phyloP scores from a whole-genome alignment of 2,797 vertebrate genomes.

The Arctocebus calabarensis region DNA sequence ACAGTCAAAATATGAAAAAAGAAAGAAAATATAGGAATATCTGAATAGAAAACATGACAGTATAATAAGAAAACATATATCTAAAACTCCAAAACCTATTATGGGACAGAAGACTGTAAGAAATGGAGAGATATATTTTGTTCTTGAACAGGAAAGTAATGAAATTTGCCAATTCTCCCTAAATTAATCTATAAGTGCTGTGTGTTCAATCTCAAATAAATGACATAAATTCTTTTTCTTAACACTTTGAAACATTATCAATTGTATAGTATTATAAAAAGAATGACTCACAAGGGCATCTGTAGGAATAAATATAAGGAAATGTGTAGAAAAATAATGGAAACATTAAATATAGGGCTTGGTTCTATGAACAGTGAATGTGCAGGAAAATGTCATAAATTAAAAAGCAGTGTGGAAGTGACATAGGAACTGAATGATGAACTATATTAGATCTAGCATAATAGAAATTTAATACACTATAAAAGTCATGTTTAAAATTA shows the following conservation, averaged over 20 bases:
- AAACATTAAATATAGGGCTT: not conserved
- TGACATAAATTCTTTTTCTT: not conserved
- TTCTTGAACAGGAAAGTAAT: not conserved
- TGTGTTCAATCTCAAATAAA: not conserved
- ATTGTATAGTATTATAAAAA: not conserved
- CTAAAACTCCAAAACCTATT: not conserved
- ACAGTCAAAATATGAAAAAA: not conserved
- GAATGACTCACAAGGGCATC: not conserved
- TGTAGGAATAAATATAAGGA: not conserved
- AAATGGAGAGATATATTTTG: not conserved
- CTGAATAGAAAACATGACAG: not conserved
- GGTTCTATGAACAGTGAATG: not conserved
- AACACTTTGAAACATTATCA: not conserved
- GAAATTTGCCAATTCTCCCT: not conserved
- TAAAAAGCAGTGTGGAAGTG: not conserved
- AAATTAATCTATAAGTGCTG: not conserved
- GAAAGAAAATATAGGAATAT: not conserved
- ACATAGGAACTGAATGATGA: not conserved
- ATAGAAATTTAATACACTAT: not conserved
- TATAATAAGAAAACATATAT: not conserved
- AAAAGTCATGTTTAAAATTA: slow-evolving; percentile 4
- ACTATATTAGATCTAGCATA: not conserved
- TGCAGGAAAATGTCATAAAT: not conserved
- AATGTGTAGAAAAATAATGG: not conserved
- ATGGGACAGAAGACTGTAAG: not conserved